Evolutionary conservation across 2,888 invertebrate species (phyloP), one percentile per base, ranked within the genome.

Genomic region (Mycogona germanica): DNA sequence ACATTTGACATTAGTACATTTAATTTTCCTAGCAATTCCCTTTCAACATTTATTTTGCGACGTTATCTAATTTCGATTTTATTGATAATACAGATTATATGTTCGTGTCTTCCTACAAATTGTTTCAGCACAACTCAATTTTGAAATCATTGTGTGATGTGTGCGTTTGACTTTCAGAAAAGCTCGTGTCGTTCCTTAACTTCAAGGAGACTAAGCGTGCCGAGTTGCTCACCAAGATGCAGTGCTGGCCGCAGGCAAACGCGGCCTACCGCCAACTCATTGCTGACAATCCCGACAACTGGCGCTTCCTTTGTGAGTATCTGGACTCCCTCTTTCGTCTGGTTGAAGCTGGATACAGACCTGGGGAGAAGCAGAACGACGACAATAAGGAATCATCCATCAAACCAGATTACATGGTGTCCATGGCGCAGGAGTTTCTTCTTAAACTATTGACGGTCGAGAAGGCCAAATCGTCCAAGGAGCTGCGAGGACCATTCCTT

Each of bases 171-270:
- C 40, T 60, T 62, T 32, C 61, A 69, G 57, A 78, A 55, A 65
- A 65, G 51, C 56, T 68, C 12, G 64, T 82, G 38, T 82, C 83
- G 0, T 80, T 81, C 14, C 77, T 81, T 1, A 64, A 69, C 51
- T 77, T 77, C 3, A 66, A 73, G 38, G 65, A 80, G 3, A 79
- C 79, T 62, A 80, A 82, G 58, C 81, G 80, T 65, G 82, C 88
- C 53, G 80, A 82, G 30, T 78, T 87, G 62, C 72, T 86, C 51
- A 78, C 80, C 56, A 80, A 81, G 64, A 70, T 92, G 14, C 75
- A 81, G 37, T 76, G 77, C 60, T 92, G 88, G 85, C 71, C 75
- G 35, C 78, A 83, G 59, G 76, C 87, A 1, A 86, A 87, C 68
- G 67, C 76, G 26, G 73, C 84, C 7, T 82, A 84, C 61, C 85